Evolutionary conservation across 2,113 vertebrate genomes (phyloP).

Genomic region (Accipiter virgatus): DNA sequence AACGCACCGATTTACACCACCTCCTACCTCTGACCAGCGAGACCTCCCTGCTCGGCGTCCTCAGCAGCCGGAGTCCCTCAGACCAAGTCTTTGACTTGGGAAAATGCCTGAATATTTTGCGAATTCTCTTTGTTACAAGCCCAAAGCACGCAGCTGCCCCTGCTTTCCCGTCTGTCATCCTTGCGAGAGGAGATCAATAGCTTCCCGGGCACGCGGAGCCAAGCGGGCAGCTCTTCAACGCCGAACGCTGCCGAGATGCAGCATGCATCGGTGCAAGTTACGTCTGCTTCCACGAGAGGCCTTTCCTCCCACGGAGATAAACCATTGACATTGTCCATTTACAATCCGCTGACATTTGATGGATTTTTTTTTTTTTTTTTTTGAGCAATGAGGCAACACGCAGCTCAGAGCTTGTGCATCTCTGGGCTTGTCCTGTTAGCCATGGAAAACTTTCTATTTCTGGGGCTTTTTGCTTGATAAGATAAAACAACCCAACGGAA

Average conservation of each 20-base stretch:
- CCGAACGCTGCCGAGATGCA: not conserved
- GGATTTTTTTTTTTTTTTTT: not conserved
- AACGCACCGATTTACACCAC: fast-evolving
- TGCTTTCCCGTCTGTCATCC: constrained; percentile 62
- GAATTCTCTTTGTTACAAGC: constrained; percentile 78
- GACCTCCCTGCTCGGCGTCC: constrained; percentile 74
- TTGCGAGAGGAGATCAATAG: not conserved
- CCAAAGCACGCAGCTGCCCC: constrained; percentile 81
- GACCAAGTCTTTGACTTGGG: constrained; percentile 82
- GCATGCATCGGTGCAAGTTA: not conserved
- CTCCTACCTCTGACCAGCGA: constrained; percentile 53
- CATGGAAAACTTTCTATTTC: constrained; percentile 83
- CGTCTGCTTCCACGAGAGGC: not conserved
- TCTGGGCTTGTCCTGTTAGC: constrained; percentile 30
- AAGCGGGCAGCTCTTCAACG: not conserved
- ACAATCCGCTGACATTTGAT: not conserved
- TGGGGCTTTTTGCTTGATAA: constrained; percentile 84
- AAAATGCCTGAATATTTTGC: constrained; percentile 83
- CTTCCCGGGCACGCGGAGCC: not conserved
- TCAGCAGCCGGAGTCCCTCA: constrained; percentile 69
- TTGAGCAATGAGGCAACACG: not conserved
- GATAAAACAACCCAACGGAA: constrained; percentile 74
- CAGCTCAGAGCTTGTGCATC: constrained; percentile 13
- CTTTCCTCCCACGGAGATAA: not conserved
- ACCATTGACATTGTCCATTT: not conserved